Percentiles rank a stretch among this genome's conserved stretches.
These are phyloP conservation scores for Aphis gossypii DNA, from an alignment of 1,140 invertebrate species.

Conservation along the genomic window DNA sequence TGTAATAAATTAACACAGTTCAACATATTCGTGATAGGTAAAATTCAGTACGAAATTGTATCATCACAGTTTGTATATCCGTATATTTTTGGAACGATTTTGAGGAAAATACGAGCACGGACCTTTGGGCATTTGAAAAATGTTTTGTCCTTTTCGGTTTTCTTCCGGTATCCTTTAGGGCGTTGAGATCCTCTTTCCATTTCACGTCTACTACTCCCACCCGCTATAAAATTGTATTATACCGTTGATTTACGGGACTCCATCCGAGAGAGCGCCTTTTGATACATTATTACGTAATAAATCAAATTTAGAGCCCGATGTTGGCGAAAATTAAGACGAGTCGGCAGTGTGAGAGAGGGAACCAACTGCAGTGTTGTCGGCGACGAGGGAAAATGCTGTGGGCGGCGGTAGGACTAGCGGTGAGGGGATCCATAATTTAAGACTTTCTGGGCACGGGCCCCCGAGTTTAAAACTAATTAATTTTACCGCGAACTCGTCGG, in stretches of 20 bases:
- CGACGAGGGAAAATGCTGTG: background rate
- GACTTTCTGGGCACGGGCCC: slow-evolving; percentile 54
- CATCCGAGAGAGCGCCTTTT: slow-evolving; percentile 42
- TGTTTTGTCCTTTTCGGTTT: background rate
- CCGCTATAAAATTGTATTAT: slow-evolving; percentile 46
- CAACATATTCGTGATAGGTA: background rate
- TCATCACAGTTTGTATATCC: background rate
- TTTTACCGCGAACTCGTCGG: slow-evolving; percentile 57
- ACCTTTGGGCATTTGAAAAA: background rate
- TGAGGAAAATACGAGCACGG: background rate
- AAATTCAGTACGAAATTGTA: background rate
- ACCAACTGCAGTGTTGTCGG: slow-evolving; percentile 12
- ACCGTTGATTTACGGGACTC: slow-evolving; percentile 54
- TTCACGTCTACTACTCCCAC: background rate
- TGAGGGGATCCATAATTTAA: slow-evolving; percentile 54
- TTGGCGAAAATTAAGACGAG: slow-evolving; percentile 58
- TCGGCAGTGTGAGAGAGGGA: background rate
- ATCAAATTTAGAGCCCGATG: slow-evolving; percentile 57
- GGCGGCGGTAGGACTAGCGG: background rate
- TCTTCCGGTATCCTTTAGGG: slow-evolving; percentile 2
- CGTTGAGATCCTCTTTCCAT: background rate
- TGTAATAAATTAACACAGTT: background rate
- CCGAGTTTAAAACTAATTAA: slow-evolving; percentile 58
- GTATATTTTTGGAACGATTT: background rate
- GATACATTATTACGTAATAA: slow-evolving; percentile 58